phyloP scores from a whole-genome alignment of 2,888 invertebrate genomes.

The Netelia inedita region DNA sequence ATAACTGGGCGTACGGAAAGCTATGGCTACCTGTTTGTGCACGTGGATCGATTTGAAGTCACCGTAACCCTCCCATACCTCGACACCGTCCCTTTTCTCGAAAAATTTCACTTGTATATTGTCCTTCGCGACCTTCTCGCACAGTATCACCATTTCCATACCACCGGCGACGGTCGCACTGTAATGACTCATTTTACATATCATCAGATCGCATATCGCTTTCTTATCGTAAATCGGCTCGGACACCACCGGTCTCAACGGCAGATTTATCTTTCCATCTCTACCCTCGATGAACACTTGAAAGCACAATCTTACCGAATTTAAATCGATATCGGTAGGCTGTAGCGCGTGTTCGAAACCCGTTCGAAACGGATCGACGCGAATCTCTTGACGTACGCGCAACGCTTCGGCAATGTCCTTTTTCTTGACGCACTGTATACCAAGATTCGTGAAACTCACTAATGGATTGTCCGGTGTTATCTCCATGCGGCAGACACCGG shows the following conservation, averaged over 20 bases:
- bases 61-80: constrained; percentile 86
- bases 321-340: constrained; percentile 87
- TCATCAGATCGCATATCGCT: constrained; percentile 87
- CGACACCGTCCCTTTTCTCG: constrained; percentile 85
- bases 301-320: constrained; percentile 87
- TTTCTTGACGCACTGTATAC: constrained; percentile 88
- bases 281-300: constrained; percentile 87
- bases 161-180: constrained; percentile 87
- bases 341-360: constrained; percentile 86
- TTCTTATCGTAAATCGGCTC: constrained; percentile 88
- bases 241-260: constrained; percentile 87
- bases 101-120: constrained; percentile 87
- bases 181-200: constrained; percentile 87
- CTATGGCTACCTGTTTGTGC: constrained; percentile 85
- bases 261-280: constrained; percentile 85
- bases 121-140: constrained; percentile 86
- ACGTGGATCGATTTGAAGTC: constrained; percentile 86
- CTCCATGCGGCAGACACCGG: constrained; percentile 87
- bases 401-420: constrained; percentile 87
- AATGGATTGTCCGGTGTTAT: constrained; percentile 83
- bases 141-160: constrained; percentile 87
- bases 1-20: constrained; percentile 83
- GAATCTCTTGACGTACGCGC: constrained; percentile 86
- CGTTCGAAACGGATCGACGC: constrained; percentile 88
- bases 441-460: constrained; percentile 86